Evolutionary conservation across 2,888 invertebrate genomes (phyloP), one percentile per base, ranked within the genome.

Genomic region (Agriopis aurantiaria): DNA sequence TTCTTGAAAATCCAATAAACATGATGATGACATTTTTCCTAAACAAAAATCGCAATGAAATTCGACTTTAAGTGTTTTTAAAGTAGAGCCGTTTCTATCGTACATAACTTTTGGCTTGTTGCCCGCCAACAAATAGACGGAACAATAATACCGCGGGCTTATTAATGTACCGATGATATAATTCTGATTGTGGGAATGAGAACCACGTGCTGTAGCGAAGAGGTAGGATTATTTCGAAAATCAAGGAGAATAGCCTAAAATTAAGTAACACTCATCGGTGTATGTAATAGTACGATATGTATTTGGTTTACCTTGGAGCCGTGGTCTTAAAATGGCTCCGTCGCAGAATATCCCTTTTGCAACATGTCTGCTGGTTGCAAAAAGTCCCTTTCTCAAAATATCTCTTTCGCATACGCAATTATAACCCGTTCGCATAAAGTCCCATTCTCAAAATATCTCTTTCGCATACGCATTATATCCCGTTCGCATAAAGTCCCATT

Each of bases 41-140:
- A 45, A 33, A 17, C 17, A 17, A 57, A 56, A 43, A 46, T 58
- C 46, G 23, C 46, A 12, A 23, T 12, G 8, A 46, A 58, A 46
- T 12, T 46, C 3, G 23, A 46, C 58, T 53, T 40, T 53, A 55
- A 65, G 58, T 14, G 65, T 65, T 69, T 64, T 57, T 41, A 68
- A 72, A 71, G 68, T 70, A 58, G 49, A 48, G 33, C 46, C 69
- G 64, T 71, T 66, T 65, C 45, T 43, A 72, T 68, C 58, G 56
- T 43, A 61, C 33, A 33, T 65, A 75, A 66, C 60, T 57, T 62
- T 74, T 77, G 76, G 76, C 76, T 64, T 63, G 74, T 72, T 77
- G 76, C 76, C 76, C 64, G 55, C 71, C 51, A 62, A 41, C 12
- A 75, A 74, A 77, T 77, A 77, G 72, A 62, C 55, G 0, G 45